Evolutionary conservation across 2,888 invertebrate genomes (phyloP).

Genomic region (Brachypterus glaber): DNA sequence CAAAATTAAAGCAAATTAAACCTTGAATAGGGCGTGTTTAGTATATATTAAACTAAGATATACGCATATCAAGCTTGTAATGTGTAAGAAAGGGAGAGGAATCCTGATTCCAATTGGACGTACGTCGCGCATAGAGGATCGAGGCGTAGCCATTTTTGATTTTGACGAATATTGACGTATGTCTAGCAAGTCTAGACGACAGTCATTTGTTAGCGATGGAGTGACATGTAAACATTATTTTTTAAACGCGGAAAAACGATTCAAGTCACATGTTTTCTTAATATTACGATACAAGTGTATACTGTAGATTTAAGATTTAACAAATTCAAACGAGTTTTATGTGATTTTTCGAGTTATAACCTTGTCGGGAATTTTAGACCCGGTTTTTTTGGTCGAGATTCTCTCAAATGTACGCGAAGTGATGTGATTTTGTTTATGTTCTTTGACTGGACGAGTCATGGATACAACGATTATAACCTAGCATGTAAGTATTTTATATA

Average conservation of each 20-base stretch:
- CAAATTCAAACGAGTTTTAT: too few species aligned
- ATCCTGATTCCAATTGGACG: too few species aligned
- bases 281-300: slow-evolving; percentile 23
- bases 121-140: slow-evolving; percentile 29
- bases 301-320: slow-evolving; percentile 17
- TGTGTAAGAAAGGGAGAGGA: too few species aligned
- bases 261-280: slow-evolving; percentile 33
- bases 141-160: slow-evolving; percentile 63
- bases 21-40: too few species aligned
- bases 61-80: too few species aligned
- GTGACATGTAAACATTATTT: slow-evolving; percentile 43
- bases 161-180: slow-evolving; percentile 67
- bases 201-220: slow-evolving; percentile 42
- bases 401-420: slow-evolving; percentile 6
- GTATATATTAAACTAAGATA: too few species aligned
- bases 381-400: slow-evolving; percentile 20
- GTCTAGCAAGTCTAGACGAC: slow-evolving; percentile 43
- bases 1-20: too few species aligned
- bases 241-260: slow-evolving; percentile 23
- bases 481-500: slow-evolving; percentile 2
- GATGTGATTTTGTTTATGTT: slow-evolving; percentile 10
- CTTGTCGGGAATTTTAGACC: slow-evolving; percentile 21
- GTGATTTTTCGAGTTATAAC: slow-evolving; percentile 25
- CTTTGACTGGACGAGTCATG: not conserved
- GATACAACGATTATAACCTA: not conserved